phyloP scores from a whole-genome alignment of 2,888 invertebrate species.

The Portevinia maculata region DNA sequence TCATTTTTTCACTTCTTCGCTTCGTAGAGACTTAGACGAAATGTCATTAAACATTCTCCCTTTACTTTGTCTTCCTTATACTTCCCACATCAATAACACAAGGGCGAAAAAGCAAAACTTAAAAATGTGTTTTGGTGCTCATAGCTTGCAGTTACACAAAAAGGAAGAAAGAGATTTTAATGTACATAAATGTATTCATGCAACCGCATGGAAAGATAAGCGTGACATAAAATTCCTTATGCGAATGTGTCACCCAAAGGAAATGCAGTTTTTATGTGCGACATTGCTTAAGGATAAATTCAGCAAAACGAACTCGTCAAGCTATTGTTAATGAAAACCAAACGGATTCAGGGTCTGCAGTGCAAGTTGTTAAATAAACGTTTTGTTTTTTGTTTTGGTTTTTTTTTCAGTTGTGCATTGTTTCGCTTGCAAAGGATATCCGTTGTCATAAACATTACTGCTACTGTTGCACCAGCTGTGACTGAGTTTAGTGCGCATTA shows the following conservation, averaged over 20 bases:
- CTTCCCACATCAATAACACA: no score
- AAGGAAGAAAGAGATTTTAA: background rate
- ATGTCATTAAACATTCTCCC: no score
- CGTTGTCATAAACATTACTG: conserved; percentile 72
- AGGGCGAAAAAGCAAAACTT: no score
- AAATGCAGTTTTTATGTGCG: conserved; percentile 68
- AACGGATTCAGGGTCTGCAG: conserved; percentile 64
- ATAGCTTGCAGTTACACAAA: no score
- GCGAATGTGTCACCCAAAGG: conserved; percentile 60
- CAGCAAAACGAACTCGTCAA: conserved; percentile 61
- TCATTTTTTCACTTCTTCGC: no score
- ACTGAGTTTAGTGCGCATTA: conserved; percentile 64
- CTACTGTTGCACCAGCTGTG: conserved; percentile 65
- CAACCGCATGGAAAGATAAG: conserved; percentile 65
- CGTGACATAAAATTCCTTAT: conserved; percentile 64
- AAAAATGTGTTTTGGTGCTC: no score
- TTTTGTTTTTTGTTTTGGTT: conserved; percentile 23
- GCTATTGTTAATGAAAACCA: conserved; percentile 69
- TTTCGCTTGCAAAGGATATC: conserved; percentile 67
- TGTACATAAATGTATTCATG: conserved; percentile 20
- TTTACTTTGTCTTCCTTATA: no score
- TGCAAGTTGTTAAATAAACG: conserved; percentile 64
- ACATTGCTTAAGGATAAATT: conserved; percentile 67
- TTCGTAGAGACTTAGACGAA: no score
- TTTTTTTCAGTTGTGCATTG: conserved; percentile 44